Percentiles rank a stretch among this genome's conserved stretches.
These are phyloP conservation scores for Nestor notabilis DNA, from an alignment of 2,113 vertebrate species.

Conservation along the genomic window DNA sequence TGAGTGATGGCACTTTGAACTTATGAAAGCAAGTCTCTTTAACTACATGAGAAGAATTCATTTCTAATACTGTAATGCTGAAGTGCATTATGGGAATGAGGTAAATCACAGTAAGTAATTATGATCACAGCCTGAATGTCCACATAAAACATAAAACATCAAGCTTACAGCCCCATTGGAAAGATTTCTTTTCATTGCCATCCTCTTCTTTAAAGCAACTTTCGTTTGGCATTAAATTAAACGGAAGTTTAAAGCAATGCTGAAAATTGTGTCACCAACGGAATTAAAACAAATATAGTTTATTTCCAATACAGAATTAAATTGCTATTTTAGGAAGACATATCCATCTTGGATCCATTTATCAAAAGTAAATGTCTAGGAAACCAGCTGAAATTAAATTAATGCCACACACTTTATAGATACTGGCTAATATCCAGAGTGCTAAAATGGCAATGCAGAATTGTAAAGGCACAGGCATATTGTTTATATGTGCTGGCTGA, in stretches of 20 bases:
- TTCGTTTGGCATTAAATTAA: not conserved
- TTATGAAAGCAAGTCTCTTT: not conserved
- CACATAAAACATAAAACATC: not conserved
- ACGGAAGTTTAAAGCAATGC: not conserved
- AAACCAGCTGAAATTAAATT: conserved; percentile 64
- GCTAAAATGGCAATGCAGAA: conserved; percentile 52
- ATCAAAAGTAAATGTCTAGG: conserved; percentile 54
- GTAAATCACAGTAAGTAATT: conserved; percentile 21
- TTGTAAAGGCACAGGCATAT: conserved; percentile 43
- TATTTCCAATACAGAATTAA: not conserved
- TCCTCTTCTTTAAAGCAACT: not conserved
- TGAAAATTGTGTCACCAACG: not conserved
- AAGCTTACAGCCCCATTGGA: not conserved
- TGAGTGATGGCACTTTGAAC: not conserved
- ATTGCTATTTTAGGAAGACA: conserved; percentile 11
- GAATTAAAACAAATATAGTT: not conserved
- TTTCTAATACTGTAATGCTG: not conserved
- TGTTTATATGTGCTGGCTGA: conserved; percentile 55
- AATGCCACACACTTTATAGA: conserved; percentile 48
- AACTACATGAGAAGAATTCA: not conserved
- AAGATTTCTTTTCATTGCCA: not conserved
- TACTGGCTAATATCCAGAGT: conserved; percentile 51
- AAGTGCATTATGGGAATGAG: not conserved
- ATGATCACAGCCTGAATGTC: not conserved
- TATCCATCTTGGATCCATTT: not conserved